Percentiles rank a stretch among this genome's conserved stretches.
Evolutionary conservation across 2,888 invertebrate species (phyloP).

Genomic region (Fissipunctia ypsillon): DNA sequence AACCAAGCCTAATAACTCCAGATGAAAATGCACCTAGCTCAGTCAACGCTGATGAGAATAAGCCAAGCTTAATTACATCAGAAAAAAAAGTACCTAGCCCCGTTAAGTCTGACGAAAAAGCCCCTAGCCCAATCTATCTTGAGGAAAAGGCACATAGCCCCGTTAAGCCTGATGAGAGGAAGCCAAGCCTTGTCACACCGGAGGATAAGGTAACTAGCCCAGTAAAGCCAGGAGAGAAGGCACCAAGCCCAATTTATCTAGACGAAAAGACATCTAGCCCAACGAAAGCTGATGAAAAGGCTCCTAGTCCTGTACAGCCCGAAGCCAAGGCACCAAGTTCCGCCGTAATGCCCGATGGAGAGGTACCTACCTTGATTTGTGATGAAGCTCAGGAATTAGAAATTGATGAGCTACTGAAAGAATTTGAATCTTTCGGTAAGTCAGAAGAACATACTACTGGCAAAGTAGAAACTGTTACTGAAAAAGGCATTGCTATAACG

Average conservation of each 20-base stretch:
- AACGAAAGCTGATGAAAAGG: not conserved
- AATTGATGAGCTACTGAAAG: constrained; percentile 39
- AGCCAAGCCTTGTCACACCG: too few species aligned
- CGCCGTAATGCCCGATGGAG: constrained; percentile 12
- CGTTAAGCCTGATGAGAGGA: not conserved
- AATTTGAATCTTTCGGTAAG: constrained; percentile 22
- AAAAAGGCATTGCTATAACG: constrained; percentile 13
- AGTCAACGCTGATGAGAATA: not conserved
- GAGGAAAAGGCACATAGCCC: not conserved
- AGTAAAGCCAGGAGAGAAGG: not conserved
- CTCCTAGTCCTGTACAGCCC: not conserved
- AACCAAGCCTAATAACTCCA: not conserved
- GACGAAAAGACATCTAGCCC: not conserved
- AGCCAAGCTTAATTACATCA: not conserved
- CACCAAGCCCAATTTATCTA: not conserved
- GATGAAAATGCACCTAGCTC: not conserved
- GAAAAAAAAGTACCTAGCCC: too few species aligned
- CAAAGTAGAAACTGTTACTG: constrained; percentile 28
- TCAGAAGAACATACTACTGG: constrained; percentile 39
- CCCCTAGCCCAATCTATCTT: not conserved
- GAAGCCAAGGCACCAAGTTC: not conserved
- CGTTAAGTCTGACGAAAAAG: too few species aligned
- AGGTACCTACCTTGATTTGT: constrained; percentile 17
- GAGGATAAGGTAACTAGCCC: not conserved
- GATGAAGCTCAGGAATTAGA: constrained; percentile 42